Base-by-base conservation (phyloP, 2,113 vertebrate species). In the Anser cygnoides region DNA sequence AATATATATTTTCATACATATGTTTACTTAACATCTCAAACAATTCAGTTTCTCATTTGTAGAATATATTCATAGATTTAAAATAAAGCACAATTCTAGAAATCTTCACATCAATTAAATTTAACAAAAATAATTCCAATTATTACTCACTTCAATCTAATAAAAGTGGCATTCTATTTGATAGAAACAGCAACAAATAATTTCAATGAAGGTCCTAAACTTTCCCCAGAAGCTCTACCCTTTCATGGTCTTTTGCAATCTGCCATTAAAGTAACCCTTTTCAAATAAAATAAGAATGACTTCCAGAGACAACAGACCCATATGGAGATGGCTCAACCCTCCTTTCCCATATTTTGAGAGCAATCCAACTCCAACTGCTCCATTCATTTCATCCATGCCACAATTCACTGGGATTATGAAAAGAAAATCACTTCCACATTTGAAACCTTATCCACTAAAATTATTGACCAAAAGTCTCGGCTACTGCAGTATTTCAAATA, bases 331-430 rank as follows among this genome's bases (percentile, higher is more conserved):
- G 2, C 28, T 75, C 13, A 71, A 11, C 7, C 44, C 5, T 59
- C 37, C 61, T 49, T 77, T 78, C 17, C n/a, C 9, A 4, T 49
- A 43, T 5, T 25, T 19, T 39, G 22, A 35, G 12, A 80, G 31
- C 57, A 88, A 80, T 54, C 23, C 49, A 72, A 7, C 17, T 74
- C 22, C 22, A 67, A 1, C n/a, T 52, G 17, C 46, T 88, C n/a
- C 2, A 3, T 74, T 80, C 35, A 35, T 62, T 83, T 79, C 10
- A 63, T 63, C 79, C 62, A 5, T 71, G 11, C 50, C 55, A 66
- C 0, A 0, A 33, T 3, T 5, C 1, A 3, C 23, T 25, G 50
- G 6, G 15, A 82, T 54, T n/a, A 22, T 65, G 44, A 73, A 86
- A 86, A 78, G 17, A 49, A 88, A 90, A 72, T 83, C 23, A 62